phyloP scores from a whole-genome alignment of 2,113 vertebrate species.

The Psammodynastes pulverulentus region DNA sequence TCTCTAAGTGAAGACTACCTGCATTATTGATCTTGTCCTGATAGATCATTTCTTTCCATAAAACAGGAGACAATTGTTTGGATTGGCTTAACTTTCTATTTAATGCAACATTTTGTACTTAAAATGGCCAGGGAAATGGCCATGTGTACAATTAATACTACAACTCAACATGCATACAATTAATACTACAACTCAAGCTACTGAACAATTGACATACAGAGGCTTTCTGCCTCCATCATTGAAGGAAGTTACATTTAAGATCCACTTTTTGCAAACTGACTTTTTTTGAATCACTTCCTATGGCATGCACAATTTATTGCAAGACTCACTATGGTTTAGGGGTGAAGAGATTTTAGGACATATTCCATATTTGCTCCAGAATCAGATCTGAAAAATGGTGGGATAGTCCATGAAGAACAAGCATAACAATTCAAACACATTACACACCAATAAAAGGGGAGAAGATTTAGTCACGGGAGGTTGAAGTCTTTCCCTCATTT shows the following conservation, averaged over 20 bases:
- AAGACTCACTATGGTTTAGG: neutral
- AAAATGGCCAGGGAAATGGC: neutral
- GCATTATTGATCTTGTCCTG: neutral
- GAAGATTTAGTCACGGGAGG: neutral
- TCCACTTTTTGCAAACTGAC: neutral
- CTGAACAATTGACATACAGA: neutral
- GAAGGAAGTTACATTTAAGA: neutral
- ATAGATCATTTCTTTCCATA: neutral
- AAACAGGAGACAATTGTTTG: neutral
- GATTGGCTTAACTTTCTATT: neutral
- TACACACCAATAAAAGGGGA: neutral
- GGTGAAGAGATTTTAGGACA: neutral
- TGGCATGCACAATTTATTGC: neutral
- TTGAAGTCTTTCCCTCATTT: neutral
- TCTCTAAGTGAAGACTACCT: neutral
- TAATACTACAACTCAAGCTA: neutral
- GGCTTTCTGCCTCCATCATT: neutral
- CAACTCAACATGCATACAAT: neutral
- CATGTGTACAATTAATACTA: neutral
- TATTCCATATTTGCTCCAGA: neutral
- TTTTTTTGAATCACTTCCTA: neutral
- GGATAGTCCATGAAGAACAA: neutral
- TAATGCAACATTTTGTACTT: neutral
- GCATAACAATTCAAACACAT: neutral
- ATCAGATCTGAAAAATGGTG: neutral